Evolutionary conservation across 2,888 invertebrate genomes (phyloP).

Genomic region (Neocrepidodera transversa): DNA sequence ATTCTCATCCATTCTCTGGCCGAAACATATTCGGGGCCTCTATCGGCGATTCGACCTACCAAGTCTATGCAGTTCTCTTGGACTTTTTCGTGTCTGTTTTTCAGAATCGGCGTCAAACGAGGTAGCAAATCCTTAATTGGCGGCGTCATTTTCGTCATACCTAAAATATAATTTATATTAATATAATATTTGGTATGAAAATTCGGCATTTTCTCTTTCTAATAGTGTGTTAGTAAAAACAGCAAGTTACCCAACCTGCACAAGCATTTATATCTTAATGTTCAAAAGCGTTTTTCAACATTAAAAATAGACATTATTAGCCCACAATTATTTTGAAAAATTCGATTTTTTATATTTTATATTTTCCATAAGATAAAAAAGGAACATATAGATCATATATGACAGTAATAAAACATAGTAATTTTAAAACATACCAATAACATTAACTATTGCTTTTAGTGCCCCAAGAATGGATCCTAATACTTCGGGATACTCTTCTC

Average conservation of each 20-base stretch:
- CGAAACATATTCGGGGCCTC: constrained; percentile 98
- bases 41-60: constrained; percentile 98
- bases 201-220: too few species aligned
- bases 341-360: too few species aligned
- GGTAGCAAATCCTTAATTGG: constrained; percentile 99
- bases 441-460: constrained; percentile 98
- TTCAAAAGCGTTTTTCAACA: too few species aligned
- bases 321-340: too few species aligned
- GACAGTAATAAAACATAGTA: too few species aligned
- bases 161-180: constrained; percentile 15
- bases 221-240: too few species aligned
- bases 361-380: too few species aligned
- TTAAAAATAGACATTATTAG: too few species aligned
- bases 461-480: constrained; percentile 98
- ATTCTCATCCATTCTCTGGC: constrained; percentile 99
- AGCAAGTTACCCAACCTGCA: too few species aligned
- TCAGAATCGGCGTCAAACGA: constrained; percentile 94
- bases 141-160: constrained; percentile 99
- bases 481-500: constrained; percentile 99
- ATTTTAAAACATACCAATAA: constrained; percentile 79
- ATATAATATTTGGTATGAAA: too few species aligned
- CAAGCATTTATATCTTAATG: too few species aligned
- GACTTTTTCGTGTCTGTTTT: constrained; percentile 90
- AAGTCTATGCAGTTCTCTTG: constrained; percentile 99
- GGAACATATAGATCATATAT: too few species aligned